Evolutionary conservation across 2,797 vertebrate species (phyloP).

Genomic region (Threskiornis aethiopicus): DNA sequence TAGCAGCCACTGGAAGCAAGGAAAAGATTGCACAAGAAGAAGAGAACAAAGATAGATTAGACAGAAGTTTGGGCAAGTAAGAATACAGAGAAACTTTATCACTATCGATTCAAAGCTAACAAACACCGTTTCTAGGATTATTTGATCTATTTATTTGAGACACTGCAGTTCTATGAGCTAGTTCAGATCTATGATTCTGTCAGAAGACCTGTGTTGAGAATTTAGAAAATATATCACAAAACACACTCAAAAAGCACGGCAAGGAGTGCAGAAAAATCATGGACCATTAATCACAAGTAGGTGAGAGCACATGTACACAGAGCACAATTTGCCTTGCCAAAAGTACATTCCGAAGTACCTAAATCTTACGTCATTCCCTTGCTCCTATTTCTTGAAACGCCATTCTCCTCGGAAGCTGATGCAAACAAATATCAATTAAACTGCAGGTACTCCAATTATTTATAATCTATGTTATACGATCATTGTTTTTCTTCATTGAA

Average conservation of each 20-base stretch:
- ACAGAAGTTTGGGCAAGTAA: slow-evolving; percentile 51
- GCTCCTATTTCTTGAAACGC: background rate
- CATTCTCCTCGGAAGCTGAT: background rate
- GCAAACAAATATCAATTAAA: background rate
- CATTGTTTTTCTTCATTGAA: background rate
- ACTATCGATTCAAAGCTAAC: slow-evolving; percentile 17
- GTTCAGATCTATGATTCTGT: slow-evolving; percentile 22
- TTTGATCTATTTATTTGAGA: slow-evolving; percentile 27
- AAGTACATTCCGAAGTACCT: background rate
- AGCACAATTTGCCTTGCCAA: background rate
- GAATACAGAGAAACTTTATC: slow-evolving; percentile 56
- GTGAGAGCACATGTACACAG: background rate
- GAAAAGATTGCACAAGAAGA: slow-evolving; percentile 84
- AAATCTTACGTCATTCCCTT: background rate
- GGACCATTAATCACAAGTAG: background rate
- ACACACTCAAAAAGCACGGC: background rate
- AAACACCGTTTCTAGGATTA: slow-evolving; percentile 14
- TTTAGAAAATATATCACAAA: slow-evolving; percentile 10
- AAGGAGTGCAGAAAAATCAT: background rate
- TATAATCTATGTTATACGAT: background rate
- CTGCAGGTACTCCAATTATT: background rate
- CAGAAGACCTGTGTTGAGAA: background rate
- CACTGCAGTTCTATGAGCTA: background rate
- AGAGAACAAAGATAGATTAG: slow-evolving; percentile 84
- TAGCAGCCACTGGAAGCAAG: slow-evolving; percentile 90